Conservation (phyloP, 2,888 invertebrate genomes). For the Gortyna flavago region DNA sequence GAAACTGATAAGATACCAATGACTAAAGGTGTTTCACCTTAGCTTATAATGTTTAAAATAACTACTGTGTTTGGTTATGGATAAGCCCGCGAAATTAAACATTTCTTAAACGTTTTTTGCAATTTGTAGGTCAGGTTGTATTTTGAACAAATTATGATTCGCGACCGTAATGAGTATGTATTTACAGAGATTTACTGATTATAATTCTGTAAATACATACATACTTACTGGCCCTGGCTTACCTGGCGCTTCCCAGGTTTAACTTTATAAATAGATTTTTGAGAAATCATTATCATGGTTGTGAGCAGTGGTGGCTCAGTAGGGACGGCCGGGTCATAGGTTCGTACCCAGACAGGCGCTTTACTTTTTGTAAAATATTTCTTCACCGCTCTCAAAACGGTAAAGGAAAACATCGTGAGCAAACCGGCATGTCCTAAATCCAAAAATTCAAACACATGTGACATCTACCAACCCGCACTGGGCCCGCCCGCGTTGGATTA, state of each 20-base stretch:
- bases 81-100: background rate
- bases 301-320: background rate
- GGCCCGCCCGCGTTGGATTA: background rate
- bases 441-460: background rate
- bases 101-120: background rate
- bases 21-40: constrained; percentile 40
- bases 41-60: constrained; percentile 20
- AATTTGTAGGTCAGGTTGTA: background rate
- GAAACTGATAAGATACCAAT: constrained; percentile 46
- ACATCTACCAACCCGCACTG: background rate
- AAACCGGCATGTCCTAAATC: background rate
- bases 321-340: background rate
- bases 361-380: background rate
- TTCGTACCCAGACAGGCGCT: background rate
- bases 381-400: background rate
- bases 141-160: background rate
- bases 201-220: too few species aligned
- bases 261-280: constrained; percentile 7
- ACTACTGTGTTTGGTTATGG: constrained; percentile 29
- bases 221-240: background rate
- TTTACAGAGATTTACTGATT: too few species aligned
- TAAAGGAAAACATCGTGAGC: background rate
- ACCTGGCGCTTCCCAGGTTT: background rate
- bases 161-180: background rate
- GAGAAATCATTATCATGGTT: background rate